Conservation (phyloP, 2,888 invertebrate species). For the Phengaris alcon region DNA sequence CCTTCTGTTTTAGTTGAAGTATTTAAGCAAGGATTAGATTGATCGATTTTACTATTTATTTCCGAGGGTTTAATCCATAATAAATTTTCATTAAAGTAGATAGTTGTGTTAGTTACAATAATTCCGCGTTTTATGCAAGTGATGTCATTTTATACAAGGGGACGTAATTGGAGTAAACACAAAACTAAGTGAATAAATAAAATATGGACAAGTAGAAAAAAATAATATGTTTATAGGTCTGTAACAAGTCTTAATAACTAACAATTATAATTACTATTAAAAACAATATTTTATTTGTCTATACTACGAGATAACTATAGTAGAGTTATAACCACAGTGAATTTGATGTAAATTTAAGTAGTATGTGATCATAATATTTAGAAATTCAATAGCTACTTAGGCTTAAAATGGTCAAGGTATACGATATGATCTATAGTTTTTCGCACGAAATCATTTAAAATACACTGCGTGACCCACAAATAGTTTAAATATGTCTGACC, state of each 20-base stretch:
- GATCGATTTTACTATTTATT: no score
- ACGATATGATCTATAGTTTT: background rate
- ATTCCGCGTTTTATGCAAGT: background rate
- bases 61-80: no score
- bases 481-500: constrained; percentile 55
- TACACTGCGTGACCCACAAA: constrained; percentile 49
- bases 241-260: no score
- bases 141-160: background rate
- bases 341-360: background rate
- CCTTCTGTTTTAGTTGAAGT: no score
- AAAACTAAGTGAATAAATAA: background rate
- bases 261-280: no score
- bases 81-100: background rate
- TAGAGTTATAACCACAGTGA: background rate
- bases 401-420: background rate
- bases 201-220: background rate
- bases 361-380: background rate
- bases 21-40: no score
- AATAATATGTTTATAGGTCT: no score
- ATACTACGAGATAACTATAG: no score
- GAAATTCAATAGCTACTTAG: background rate
- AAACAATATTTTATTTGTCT: no score
- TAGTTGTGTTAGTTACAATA: background rate
- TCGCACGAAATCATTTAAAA: background rate
- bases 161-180: background rate